Percentiles rank a stretch among this genome's conserved stretches.
Conservation (phyloP, 2,888 invertebrate genomes). For the Melipona beecheii region DNA sequence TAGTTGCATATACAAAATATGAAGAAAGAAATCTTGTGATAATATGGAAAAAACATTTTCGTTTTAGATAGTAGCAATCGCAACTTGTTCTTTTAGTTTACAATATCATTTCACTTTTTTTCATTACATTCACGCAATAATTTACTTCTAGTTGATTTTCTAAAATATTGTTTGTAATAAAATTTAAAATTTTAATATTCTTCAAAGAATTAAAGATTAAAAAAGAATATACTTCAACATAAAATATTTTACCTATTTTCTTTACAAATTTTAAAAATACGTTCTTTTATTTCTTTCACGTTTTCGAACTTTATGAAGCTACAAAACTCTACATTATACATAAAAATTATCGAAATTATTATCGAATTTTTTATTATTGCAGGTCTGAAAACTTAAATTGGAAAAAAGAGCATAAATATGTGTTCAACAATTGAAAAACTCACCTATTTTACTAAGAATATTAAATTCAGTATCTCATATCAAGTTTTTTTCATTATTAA, state of each 20-base stretch:
- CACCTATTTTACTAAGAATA: no score
- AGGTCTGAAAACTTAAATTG: no score
- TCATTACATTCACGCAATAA: slow-evolving; percentile 28
- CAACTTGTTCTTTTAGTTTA: slow-evolving; percentile 10
- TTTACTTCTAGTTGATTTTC: not conserved
- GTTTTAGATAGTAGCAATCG: slow-evolving; percentile 31
- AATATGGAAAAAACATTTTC: slow-evolving; percentile 27
- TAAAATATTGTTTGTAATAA: not conserved
- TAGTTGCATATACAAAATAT: slow-evolving; percentile 15
- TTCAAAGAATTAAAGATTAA: no score
- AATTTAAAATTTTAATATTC: not conserved
- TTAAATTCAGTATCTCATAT: no score
- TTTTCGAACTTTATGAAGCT: not conserved
- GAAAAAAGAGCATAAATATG: no score
- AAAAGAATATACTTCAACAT: not conserved
- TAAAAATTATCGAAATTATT: not conserved
- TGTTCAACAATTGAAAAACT: no score
- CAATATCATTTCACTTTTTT: slow-evolving; percentile 3
- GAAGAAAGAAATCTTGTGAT: slow-evolving; percentile 24
- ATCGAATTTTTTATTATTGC: no score
- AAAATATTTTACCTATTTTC: not conserved
- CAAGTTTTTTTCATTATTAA: not conserved
- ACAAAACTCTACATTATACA: not conserved
- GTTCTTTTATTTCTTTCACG: not conserved
- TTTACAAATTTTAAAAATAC: not conserved